Percentiles rank a stretch among this genome's conserved stretches.
Conservation (phyloP, 1,140 invertebrate species). For the Nasonia vitripennis region DNA sequence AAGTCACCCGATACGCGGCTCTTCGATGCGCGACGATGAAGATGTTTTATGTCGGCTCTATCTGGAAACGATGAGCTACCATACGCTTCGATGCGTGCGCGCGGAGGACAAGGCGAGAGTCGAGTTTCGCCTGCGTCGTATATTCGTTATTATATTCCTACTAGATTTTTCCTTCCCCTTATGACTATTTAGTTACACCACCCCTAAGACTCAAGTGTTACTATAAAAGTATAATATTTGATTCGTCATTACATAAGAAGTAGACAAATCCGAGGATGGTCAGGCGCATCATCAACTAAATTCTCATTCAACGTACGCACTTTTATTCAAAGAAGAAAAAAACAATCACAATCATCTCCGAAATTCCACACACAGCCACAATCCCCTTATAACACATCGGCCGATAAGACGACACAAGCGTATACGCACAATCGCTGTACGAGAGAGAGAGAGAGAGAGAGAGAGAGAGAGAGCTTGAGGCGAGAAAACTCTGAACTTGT, state of each 20-base stretch:
- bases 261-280: too few species aligned
- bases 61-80: slow-evolving; percentile 41
- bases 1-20: slow-evolving; percentile 34
- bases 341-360: neutral
- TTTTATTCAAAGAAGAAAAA: neutral
- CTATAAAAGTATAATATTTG: too few species aligned
- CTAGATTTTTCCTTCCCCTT: neutral
- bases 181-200: neutral
- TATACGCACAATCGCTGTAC: neutral
- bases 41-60: slow-evolving; percentile 49
- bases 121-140: slow-evolving; percentile 47
- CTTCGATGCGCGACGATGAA: slow-evolving; percentile 48
- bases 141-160: neutral
- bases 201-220: too few species aligned
- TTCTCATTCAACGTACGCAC: too few species aligned
- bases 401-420: neutral
- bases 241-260: too few species aligned
- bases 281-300: neutral
- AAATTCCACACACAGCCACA: neutral
- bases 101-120: slow-evolving; percentile 50
- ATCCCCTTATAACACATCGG: neutral
- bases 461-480: neutral
- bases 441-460: too few species aligned
- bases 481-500: neutral
- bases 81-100: slow-evolving; percentile 29